Conservation (phyloP, 2,888 invertebrate genomes). For the Scrobipalpa costella region DNA sequence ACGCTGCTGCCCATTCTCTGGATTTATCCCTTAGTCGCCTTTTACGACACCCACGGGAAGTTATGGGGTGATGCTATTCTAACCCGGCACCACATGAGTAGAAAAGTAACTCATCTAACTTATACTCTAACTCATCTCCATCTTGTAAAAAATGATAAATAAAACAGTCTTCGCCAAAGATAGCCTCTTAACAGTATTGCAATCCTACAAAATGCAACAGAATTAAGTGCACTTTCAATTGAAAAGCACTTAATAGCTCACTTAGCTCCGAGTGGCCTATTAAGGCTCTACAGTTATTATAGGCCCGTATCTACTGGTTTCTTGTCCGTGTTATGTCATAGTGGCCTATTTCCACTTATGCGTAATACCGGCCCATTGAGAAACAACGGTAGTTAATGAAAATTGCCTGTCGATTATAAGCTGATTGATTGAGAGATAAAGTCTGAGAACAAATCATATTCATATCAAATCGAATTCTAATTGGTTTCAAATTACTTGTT, state of each 20-base stretch:
- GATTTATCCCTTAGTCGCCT: too few species aligned
- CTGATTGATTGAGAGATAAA: neutral
- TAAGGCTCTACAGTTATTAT: neutral
- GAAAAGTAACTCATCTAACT: too few species aligned
- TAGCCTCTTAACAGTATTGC: neutral
- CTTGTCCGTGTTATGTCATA: neutral
- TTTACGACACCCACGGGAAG: too few species aligned
- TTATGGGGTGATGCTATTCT: too few species aligned
- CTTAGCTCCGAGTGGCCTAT: neutral
- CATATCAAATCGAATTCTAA: too few species aligned
- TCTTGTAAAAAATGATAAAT: too few species aligned
- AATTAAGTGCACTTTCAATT: neutral
- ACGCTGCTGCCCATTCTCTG: too few species aligned
- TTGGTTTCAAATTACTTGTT: too few species aligned
- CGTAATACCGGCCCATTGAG: constrained; percentile 4
- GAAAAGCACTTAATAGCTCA: constrained; percentile 1
- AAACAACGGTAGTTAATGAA: neutral
- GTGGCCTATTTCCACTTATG: neutral
- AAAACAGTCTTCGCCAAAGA: too few species aligned
- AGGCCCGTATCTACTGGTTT: neutral
- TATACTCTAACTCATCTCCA: too few species aligned
- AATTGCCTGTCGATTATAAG: neutral
- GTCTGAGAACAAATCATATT: neutral
- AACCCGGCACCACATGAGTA: too few species aligned
- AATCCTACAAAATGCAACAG: neutral